These are phyloP conservation scores for Erpornis zantholeuca DNA, from an alignment of 2,113 vertebrate species.

Conservation along the genomic window DNA sequence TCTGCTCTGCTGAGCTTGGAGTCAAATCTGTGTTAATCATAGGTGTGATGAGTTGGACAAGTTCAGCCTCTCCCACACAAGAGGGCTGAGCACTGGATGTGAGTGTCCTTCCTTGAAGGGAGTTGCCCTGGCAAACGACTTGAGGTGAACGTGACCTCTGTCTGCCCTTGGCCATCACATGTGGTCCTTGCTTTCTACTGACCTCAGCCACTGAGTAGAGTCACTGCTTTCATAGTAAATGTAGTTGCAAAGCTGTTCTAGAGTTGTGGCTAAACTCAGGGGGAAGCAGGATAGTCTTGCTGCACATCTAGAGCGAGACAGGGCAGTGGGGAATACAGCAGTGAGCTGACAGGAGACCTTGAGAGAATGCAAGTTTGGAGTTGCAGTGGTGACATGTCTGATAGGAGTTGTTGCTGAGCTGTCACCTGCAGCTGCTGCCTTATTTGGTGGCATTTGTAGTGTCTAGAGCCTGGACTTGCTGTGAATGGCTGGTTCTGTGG, in stretches of 20 bases:
- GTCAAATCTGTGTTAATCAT: neutral
- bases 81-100: neutral
- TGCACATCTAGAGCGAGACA: neutral
- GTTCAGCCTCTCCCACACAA: neutral
- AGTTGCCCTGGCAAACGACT: neutral
- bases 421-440: neutral
- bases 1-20: neutral
- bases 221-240: neutral
- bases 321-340: neutral
- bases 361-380: neutral
- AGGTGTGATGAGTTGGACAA: neutral
- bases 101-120: neutral
- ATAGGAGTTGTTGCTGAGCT: too few species aligned
- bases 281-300: neutral
- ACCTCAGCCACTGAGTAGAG: neutral
- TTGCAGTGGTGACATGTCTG: neutral
- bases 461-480: neutral
- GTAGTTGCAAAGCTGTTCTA: neutral
- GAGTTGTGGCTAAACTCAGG: neutral
- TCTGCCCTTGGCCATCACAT: accelerated
- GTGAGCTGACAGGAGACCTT: neutral
- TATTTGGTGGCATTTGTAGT: neutral
- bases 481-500: neutral
- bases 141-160: neutral
- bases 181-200: neutral